Conservation (phyloP, 1,140 invertebrate species). For the Tribolium castaneum region DNA sequence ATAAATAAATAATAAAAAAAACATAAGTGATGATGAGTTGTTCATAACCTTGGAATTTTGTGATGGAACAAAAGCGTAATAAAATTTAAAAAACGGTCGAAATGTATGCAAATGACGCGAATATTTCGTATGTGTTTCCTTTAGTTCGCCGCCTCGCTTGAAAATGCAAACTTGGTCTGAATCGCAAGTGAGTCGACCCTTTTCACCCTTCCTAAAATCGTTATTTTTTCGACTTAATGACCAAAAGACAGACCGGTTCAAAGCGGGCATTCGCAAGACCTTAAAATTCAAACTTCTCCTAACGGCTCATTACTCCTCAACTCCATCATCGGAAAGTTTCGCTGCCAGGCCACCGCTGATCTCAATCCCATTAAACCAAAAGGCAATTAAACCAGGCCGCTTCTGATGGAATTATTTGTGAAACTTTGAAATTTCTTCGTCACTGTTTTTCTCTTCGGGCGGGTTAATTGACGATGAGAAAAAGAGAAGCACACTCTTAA, state of each 20-base stretch:
- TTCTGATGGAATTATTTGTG: constrained; percentile 39
- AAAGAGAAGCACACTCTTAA: constrained; percentile 37
- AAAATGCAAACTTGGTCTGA: neutral
- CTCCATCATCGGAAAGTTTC: constrained; percentile 19
- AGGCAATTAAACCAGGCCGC: constrained; percentile 20
- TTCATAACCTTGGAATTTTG: too few species aligned
- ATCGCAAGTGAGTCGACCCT: neutral
- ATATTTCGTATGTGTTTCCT: too few species aligned
- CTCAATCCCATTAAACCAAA: constrained; percentile 32
- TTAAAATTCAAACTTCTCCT: constrained; percentile 29
- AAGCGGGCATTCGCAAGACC: neutral
- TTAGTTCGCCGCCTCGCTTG: too few species aligned
- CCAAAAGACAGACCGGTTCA: neutral
- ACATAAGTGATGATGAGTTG: too few species aligned
- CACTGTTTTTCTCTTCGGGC: constrained; percentile 21
- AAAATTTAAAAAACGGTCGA: too few species aligned
- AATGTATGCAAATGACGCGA: too few species aligned
- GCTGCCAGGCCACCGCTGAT: neutral
- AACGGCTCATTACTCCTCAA: constrained; percentile 21
- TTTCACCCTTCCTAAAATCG: neutral
- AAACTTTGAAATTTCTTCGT: constrained; percentile 41
- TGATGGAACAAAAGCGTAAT: too few species aligned
- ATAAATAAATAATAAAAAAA: too few species aligned
- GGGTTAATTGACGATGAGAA: constrained; percentile 11
- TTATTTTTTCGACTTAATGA: constrained; percentile 6